Percentiles rank a stretch among this genome's conserved stretches.
These are phyloP conservation scores for Saccostrea glomerata DNA, from an alignment of 1,140 invertebrate genomes.

Conservation along the genomic window DNA sequence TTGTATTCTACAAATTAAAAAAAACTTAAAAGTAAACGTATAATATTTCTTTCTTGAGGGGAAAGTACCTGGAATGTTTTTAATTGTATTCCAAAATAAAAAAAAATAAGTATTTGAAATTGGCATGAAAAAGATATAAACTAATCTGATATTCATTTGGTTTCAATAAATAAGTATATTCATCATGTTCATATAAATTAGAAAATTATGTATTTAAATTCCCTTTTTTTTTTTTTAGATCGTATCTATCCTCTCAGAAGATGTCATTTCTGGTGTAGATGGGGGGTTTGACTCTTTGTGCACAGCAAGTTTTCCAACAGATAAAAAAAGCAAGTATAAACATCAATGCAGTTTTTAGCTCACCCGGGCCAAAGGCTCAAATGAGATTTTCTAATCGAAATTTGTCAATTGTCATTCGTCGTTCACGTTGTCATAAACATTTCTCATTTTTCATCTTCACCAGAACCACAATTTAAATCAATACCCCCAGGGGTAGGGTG, in stretches of 20 bases:
- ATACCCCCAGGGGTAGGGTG: too few relatives aligned
- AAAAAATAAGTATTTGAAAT: background rate
- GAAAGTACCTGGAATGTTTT: background rate
- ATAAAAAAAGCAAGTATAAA: background rate
- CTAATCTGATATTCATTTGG: too few relatives aligned
- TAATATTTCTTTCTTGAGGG: background rate
- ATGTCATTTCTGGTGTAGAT: background rate
- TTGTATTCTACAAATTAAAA: background rate
- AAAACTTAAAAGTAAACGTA: background rate
- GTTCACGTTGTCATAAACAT: too few relatives aligned
- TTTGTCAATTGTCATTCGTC: too few relatives aligned
- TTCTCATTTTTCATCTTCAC: too few relatives aligned
- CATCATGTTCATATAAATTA: too few relatives aligned
- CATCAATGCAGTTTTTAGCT: background rate
- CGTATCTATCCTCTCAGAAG: background rate
- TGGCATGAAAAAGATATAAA: too few relatives aligned
- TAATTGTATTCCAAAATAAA: background rate
- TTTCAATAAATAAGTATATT: too few relatives aligned
- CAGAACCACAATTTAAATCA: too few relatives aligned
- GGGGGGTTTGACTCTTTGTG: background rate
- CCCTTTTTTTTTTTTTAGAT: background rate
- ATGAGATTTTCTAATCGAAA: too few relatives aligned
- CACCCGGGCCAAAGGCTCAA: background rate
- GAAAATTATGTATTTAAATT: background rate
- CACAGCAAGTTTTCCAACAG: slow-evolving; percentile 1